These are phyloP conservation scores for Meloidogyne exigua DNA, from an alignment of 1,140 invertebrate genomes.

Conservation along the genomic window DNA sequence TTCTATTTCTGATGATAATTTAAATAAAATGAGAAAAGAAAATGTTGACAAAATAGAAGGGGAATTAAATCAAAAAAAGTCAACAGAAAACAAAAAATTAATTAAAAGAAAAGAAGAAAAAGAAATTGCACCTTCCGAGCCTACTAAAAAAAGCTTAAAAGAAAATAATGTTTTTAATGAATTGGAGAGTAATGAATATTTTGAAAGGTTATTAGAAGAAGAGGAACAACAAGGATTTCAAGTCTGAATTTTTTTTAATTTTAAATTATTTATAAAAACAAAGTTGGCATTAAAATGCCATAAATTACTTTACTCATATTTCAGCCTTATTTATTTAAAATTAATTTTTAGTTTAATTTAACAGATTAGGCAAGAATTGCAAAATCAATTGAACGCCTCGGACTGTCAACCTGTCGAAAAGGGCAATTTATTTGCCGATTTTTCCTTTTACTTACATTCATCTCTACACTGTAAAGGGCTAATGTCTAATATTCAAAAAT, in stretches of 20 bases:
- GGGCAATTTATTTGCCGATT: conserved; percentile 25
- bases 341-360: not conserved
- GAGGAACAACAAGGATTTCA: not conserved
- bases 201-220: conserved; percentile 3
- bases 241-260: not conserved
- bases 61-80: not conserved
- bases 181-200: not conserved
- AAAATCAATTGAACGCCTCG: not conserved
- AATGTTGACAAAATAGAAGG: not conserved
- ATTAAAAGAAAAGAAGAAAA: not conserved
- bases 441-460: conserved; percentile 24
- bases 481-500: not conserved
- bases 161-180: conserved; percentile 15
- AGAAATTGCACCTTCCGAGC: not conserved
- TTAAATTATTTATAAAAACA: not conserved
- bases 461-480: not conserved
- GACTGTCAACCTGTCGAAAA: conserved; percentile 9
- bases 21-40: not conserved
- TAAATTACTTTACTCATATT: no score
- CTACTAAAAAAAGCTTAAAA: not conserved
- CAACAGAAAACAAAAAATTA: no score
- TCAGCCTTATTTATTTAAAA: not conserved
- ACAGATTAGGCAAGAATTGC: conserved; percentile 5
- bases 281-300: no score
- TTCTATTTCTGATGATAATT: not conserved